A percentile compares a stretch with the other conserved stretches of the same genome.
These are phyloP conservation scores for Trichonephila clavata DNA, from an alignment of 1,140 invertebrate genomes.

Conservation along the genomic window DNA sequence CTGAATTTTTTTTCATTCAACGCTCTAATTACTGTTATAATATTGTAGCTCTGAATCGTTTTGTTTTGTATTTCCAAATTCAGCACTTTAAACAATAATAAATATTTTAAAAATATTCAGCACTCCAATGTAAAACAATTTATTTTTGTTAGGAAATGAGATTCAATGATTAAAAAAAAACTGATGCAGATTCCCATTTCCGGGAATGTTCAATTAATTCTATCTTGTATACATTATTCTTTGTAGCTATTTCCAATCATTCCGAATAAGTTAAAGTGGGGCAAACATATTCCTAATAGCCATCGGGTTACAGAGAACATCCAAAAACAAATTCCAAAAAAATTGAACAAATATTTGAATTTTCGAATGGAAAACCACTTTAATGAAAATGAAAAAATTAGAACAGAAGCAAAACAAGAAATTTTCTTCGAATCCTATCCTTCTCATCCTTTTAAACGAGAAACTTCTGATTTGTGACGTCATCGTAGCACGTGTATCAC, in stretches of 20 bases:
- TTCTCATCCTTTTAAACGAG: not conserved
- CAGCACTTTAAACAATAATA: not conserved
- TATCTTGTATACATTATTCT: not conserved
- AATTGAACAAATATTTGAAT: not conserved
- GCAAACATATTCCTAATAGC: not conserved
- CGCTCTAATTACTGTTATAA: not conserved
- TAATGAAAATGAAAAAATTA: not conserved
- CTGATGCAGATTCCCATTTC: not conserved
- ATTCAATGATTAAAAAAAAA: no score
- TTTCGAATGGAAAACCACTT: not conserved
- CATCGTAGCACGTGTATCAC: slow-evolving; percentile 61
- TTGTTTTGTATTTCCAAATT: not conserved
- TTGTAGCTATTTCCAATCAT: not conserved
- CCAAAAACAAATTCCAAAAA: not conserved
- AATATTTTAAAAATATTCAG: not conserved
- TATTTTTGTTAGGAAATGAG: no score
- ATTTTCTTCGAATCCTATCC: not conserved
- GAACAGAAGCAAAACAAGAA: not conserved
- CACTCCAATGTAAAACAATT: no score
- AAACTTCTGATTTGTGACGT: not conserved
- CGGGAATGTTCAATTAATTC: not conserved
- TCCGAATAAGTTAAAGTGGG: not conserved
- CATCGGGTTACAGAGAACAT: not conserved
- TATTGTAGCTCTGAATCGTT: not conserved
- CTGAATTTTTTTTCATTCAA: not conserved